Evolutionary conservation across 2,888 invertebrate genomes (phyloP), one percentile per base, ranked within the genome.

Genomic region (Oscheius sp.): DNA sequence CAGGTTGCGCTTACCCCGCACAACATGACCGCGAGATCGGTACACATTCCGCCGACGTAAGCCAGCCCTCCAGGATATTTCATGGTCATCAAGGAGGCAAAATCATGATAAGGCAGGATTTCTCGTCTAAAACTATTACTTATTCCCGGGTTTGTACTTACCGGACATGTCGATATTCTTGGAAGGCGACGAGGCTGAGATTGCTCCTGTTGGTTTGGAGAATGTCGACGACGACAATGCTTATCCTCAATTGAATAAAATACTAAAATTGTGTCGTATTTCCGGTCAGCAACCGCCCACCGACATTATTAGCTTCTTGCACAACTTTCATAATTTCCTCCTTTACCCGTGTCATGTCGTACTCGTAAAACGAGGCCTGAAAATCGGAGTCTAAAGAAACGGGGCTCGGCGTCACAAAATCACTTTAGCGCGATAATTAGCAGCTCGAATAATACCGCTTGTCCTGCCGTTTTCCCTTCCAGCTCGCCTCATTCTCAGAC

Each of bases 21-120:
- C 13, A 82, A 73, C 73, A 85, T 83, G 13, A 86, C 86, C 35
- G 80, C 76, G 55, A 85, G 81, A 7, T 79, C 76, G 2, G 81
- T 78, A 75, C 87, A 87, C 80, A 87, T 83, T 70, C 86, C 86
- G 18, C 78, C 80, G 52, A 87, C 86, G 72, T 85, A 87, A 0
- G 87, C 87, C 27, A 87, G 72, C 29, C 87, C 87, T 5, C 87
- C 87, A 3, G 85, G 84, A 69, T 87, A 87, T 69, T 83, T 85
- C 74, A 78, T 85, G 5, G 84, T 80, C 66, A 87, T 77, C 21
- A 87, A 69, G 5, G 79, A 83, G 5, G 87, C 85, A 59, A 87
- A 84, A 58, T 87, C 84, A 74, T 87, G 87, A 25, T 78, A 79
- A 0, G 87, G 87, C 35, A 87, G 77, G 45, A 79, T 74, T 63